Evolutionary conservation across 2,888 invertebrate genomes (phyloP), one percentile per base, ranked within the genome.

Genomic region (Drosophila birchii): DNA sequence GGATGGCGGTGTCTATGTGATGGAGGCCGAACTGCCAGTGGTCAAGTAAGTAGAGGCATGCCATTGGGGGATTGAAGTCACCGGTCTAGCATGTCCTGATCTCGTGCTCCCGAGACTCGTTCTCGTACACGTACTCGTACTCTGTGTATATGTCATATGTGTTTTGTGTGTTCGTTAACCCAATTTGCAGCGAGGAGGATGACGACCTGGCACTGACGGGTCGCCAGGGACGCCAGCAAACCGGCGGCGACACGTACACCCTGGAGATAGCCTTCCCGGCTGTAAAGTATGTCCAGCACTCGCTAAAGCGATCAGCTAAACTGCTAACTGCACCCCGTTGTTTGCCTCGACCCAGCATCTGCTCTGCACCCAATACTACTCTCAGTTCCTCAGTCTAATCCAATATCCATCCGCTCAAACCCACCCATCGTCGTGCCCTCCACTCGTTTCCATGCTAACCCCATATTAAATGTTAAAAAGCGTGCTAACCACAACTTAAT

Each of bases 211-310:
- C 87, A 36, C 55, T 87, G 62, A 90, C 89, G 68, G 91, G 90
- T 82, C 95, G 97, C 93, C 96, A 97, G 94, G 96, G 96, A 92
- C 95, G 96, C 91, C 96, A 96, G 94, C 96, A 95, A 92, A 96
- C 96, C 92, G 92, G 93, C 83, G 93, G 93, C 71, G 97, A 97
- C 93, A 97, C 97, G 89, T 98, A 98, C 94, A 96, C 95, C 94
- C 95, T 98, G 93, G 96, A 97, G 94, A 96, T 98, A 93, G 95
- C 97, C 92, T 97, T 97, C 95, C 97, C 97, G 92, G 96, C 97
- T 91, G 94, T 96, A 94, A 97, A 96, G 97, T 97, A 96, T 96
- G 95, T 95, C 74, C 63, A 73, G 74, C 63, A 62, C 71, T 54
- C 64, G 23, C 41, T 39, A 18, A 39, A 54, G 55, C 55, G 69